Evolutionary conservation across 2,888 invertebrate species (phyloP), one percentile per base, ranked within the genome.

Genomic region (Lepidocyrtoides sp.): DNA sequence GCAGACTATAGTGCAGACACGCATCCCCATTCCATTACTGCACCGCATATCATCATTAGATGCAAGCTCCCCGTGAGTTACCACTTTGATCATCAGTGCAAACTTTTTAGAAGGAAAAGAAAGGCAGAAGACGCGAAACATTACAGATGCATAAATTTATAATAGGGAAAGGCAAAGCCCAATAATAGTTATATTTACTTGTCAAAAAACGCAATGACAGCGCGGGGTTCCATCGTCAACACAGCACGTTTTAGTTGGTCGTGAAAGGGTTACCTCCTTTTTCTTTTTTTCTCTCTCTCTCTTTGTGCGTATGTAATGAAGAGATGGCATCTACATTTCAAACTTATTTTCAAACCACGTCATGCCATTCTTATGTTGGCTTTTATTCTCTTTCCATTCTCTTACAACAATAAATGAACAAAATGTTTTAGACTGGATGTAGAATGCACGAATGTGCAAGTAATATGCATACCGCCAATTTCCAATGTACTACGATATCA

Each of bases 211-310:
- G 51, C 48, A 77, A 77, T 85, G 54, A 51, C 41, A 69, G 29
- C 36, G 51, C 75, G 51, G 57, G 36, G 75, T 57, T 85, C 72
- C 72, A 72, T 75, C 75, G 36, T 41, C 85, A 85, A n/a, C 75
- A 8, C 72, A 57, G 85, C 85, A 85, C 36, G 72, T 75, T 75
- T 72, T 57, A 14, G 48, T 51, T 85, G 14, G n/a, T 54, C 17
- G 12, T 29, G 69, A 32, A 63, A 82, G 14, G 48, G 44, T 14
- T 20, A 48, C 5, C 26, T 20, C n/a, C 44, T 10, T 63, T 41
- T 69, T 69, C 44, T 29, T 51, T 51, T 23, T 14, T n/a, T 82
- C 63, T 69, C 41, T 23, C 20, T 23, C 69, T 8, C 23, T n/a
- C n/a, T n/a, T n/a, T 66, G 17, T 57, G 26, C 41, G 63, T 26